Evolutionary conservation across 2,113 vertebrate genomes (phyloP).

Genomic region (Peromyscus maniculatus): DNA sequence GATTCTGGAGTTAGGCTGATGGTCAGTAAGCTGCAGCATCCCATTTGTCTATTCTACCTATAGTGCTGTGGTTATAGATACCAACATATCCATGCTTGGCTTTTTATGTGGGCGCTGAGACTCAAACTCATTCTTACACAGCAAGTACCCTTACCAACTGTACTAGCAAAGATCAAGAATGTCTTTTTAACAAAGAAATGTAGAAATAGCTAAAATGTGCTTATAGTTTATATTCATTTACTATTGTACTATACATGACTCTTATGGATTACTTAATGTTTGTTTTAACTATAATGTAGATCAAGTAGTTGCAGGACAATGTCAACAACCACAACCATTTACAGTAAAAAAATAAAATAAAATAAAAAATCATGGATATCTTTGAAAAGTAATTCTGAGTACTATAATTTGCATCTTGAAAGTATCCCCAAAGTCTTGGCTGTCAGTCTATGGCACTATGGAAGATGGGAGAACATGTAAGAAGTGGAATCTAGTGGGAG

Average conservation of each 20-base stretch:
- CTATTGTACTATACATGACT: background rate
- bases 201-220: background rate
- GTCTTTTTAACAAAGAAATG: conserved; percentile 5
- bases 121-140: background rate
- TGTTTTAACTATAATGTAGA: conserved; percentile 51
- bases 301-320: background rate
- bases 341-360: conserved; percentile 7
- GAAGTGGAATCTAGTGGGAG: background rate
- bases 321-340: background rate
- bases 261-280: background rate
- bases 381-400: conserved; percentile 1
- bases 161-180: background rate
- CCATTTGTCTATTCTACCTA: background rate
- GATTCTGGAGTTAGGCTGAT: background rate
- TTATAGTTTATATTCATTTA: background rate
- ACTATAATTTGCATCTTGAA: background rate
- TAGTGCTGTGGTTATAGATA: background rate
- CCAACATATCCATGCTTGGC: background rate
- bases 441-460: background rate
- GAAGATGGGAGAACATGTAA: background rate
- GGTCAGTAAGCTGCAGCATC: background rate
- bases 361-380: background rate
- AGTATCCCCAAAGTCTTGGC: background rate
- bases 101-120: background rate
- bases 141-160: background rate